Evolutionary conservation across 1,140 invertebrate genomes (phyloP).

Genomic region (Panagrolaimus sp.): DNA sequence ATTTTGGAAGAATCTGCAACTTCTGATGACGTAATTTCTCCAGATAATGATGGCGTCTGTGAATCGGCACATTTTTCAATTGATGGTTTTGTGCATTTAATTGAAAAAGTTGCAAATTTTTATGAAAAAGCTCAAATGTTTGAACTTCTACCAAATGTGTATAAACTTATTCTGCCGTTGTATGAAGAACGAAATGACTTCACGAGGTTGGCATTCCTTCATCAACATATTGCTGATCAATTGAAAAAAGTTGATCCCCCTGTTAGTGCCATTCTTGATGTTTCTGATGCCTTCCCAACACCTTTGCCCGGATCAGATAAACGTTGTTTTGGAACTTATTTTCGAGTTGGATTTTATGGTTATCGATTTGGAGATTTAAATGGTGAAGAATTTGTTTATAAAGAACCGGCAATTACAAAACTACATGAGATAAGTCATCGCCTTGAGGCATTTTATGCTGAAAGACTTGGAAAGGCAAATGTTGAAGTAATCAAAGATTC

Average conservation of each 20-base stretch:
- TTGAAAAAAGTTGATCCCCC: slow-evolving; percentile 64
- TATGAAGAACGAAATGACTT: slow-evolving; percentile 83
- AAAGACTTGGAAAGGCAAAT: slow-evolving; percentile 75
- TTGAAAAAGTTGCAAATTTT: slow-evolving; percentile 61
- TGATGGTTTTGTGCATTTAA: slow-evolving; percentile 74
- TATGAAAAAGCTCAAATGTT: slow-evolving; percentile 76
- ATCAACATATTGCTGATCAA: slow-evolving; percentile 68
- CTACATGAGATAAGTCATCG: slow-evolving; percentile 90
- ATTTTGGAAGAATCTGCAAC: slow-evolving; percentile 90
- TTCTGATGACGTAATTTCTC: slow-evolving; percentile 79
- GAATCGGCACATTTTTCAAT: slow-evolving; percentile 83
- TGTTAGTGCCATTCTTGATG: slow-evolving; percentile 46
- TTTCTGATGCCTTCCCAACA: slow-evolving; percentile 41
- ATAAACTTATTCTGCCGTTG: slow-evolving; percentile 74
- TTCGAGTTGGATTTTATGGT: slow-evolving; percentile 87
- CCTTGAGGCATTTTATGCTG: slow-evolving; percentile 87
- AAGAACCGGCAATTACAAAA: slow-evolving; percentile 90
- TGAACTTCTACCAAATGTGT: slow-evolving; percentile 89
- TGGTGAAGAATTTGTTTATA: slow-evolving; percentile 89
- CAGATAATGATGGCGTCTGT: slow-evolving; percentile 78
- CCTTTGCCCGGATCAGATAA: slow-evolving; percentile 78
- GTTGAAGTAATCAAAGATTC: slow-evolving; percentile 93
- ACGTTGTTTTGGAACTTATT: slow-evolving; percentile 87
- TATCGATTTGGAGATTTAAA: slow-evolving; percentile 85
- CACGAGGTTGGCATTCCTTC: slow-evolving; percentile 83